phyloP scores from a whole-genome alignment of 2,113 vertebrate species.

The Periophthalmus modestus region DNA sequence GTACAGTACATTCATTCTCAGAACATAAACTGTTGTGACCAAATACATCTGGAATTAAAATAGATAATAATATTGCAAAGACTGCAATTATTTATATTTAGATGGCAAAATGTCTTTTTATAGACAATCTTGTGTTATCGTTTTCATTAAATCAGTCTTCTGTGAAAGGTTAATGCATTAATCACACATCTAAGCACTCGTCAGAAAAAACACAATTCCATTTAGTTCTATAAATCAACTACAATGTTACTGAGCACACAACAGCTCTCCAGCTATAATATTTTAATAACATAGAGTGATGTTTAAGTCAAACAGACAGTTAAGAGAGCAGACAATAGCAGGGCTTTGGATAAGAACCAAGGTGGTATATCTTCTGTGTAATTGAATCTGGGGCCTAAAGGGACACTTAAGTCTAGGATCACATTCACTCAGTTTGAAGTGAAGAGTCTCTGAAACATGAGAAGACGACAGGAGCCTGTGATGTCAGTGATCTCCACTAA shows the following conservation, averaged over 20 bases:
- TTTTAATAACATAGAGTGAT: not conserved
- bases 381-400: slow-evolving; percentile 5
- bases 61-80: no score
- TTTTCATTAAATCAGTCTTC: no score
- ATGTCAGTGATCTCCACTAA: not conserved
- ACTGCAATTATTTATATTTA: no score
- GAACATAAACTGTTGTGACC: no score
- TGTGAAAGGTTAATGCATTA: no score
- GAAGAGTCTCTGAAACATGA: slow-evolving; percentile 2
- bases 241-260: not conserved
- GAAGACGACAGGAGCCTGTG: not conserved
- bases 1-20: no score
- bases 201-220: no score
- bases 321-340: slow-evolving; percentile 1
- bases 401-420: not conserved
- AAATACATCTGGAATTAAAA: no score
- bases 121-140: no score
- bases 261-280: not conserved
- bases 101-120: no score
- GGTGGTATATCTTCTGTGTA: not conserved
- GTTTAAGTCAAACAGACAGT: not conserved
- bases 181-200: no score
- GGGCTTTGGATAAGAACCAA: not conserved
- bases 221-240: not conserved
- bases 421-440: not conserved